Conservation (phyloP, 2,113 vertebrate genomes). For the Mustelus asterias region DNA sequence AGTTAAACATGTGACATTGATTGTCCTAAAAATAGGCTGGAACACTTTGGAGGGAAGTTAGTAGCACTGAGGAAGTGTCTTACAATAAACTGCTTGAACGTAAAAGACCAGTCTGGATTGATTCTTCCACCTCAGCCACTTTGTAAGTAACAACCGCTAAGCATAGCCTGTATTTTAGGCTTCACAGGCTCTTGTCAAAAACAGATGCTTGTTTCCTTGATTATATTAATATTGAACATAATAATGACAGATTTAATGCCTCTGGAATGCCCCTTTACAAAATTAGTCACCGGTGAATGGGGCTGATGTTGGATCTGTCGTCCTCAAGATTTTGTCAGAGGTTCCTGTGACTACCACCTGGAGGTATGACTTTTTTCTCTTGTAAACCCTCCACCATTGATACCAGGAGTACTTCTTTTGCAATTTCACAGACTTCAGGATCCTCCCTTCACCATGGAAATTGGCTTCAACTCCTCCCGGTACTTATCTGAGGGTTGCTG, state of each 20-base stretch:
- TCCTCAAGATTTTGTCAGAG: background rate
- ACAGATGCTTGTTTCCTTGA: background rate
- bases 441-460: background rate
- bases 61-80: too few relatives aligned
- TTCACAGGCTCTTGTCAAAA: background rate
- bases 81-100: too few relatives aligned
- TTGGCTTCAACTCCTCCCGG: background rate
- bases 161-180: background rate
- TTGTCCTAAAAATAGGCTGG: too few relatives aligned
- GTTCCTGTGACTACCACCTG: background rate
- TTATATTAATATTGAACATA: background rate
- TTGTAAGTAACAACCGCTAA: background rate
- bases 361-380: background rate
- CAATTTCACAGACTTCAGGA: background rate
- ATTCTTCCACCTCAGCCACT: too few relatives aligned
- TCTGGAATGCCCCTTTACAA: background rate
- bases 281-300: background rate
- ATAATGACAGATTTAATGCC: background rate
- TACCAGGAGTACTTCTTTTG: background rate
- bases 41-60: too few relatives aligned
- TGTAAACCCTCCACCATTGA: background rate
- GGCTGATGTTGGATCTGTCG: background rate
- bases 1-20: too few relatives aligned
- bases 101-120: too few relatives aligned
- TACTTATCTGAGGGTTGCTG: background rate